These are phyloP conservation scores for Chrysemys picta DNA, from an alignment of 2,113 vertebrate species.

Conservation along the genomic window DNA sequence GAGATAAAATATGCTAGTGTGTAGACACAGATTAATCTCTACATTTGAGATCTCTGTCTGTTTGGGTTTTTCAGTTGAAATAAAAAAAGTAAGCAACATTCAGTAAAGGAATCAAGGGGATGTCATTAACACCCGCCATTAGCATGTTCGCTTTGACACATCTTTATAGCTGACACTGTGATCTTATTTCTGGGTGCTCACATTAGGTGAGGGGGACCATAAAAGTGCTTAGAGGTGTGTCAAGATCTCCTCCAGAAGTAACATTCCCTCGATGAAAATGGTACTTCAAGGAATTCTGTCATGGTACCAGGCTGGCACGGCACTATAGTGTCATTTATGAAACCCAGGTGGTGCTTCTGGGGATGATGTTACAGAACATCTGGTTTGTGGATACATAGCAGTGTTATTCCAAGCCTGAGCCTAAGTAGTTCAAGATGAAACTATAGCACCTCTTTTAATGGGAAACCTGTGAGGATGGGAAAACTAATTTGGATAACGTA, in stretches of 20 bases:
- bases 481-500: background rate
- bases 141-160: background rate
- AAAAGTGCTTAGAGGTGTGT: background rate
- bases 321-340: background rate
- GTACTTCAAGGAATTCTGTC: background rate
- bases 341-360: background rate
- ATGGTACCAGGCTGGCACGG: background rate
- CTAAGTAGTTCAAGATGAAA: conserved; percentile 2
- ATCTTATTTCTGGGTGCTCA: background rate
- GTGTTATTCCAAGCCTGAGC: background rate
- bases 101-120: background rate
- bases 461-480: rapidly evolving
- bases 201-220: background rate
- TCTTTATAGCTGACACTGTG: background rate
- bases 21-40: background rate
- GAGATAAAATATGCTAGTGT: background rate
- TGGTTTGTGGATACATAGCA: background rate
- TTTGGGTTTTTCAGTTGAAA: background rate
- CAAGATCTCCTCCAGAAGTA: background rate
- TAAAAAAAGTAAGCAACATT: background rate
- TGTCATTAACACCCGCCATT: background rate
- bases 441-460: background rate
- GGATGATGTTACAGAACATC: background rate
- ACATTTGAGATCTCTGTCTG: background rate
- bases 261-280: background rate